These are phyloP conservation scores for Phenganax subtilis DNA, from an alignment of 92 coral and sea anemone species.

Conservation along the genomic window DNA sequence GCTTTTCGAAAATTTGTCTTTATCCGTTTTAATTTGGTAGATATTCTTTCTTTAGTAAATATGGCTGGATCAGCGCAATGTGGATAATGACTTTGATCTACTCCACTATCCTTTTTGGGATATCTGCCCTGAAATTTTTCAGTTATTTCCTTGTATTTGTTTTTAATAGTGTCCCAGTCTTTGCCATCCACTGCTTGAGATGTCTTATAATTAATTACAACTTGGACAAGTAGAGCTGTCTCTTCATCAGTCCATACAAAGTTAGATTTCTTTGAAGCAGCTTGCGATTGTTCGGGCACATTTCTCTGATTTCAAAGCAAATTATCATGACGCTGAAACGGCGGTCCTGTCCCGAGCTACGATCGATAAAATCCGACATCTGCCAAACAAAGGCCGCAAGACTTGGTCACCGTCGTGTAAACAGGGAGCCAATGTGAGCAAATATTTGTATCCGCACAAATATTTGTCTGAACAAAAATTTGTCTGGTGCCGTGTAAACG, in stretches of 20 bases:
- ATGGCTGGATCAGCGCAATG: not conserved
- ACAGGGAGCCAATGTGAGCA: too few relatives aligned
- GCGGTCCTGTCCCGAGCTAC: too few relatives aligned
- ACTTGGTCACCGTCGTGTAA: too few relatives aligned
- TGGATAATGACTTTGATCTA: not conserved
- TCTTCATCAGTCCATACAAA: slow-evolving; percentile 40
- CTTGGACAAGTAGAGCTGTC: slow-evolving; percentile 13
- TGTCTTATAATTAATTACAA: slow-evolving; percentile 18
- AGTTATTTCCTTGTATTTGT: not conserved
- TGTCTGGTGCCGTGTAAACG: too few relatives aligned
- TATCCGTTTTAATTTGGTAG: not conserved
- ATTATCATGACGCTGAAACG: too few relatives aligned
- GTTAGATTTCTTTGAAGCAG: not conserved
- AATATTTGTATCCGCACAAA: too few relatives aligned
- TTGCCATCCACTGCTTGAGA: not conserved
- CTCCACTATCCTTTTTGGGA: slow-evolving; percentile 1
- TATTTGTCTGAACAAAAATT: too few relatives aligned
- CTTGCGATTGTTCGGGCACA: not conserved
- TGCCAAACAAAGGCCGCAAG: too few relatives aligned
- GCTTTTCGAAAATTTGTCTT: not conserved
- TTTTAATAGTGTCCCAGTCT: not conserved
- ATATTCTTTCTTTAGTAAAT: not conserved
- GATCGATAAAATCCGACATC: too few relatives aligned
- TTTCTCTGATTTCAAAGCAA: not conserved
- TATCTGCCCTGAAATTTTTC: not conserved